Evolutionary conservation across 2,113 vertebrate genomes (phyloP).

Genomic region (Sapayoa aenigma): DNA sequence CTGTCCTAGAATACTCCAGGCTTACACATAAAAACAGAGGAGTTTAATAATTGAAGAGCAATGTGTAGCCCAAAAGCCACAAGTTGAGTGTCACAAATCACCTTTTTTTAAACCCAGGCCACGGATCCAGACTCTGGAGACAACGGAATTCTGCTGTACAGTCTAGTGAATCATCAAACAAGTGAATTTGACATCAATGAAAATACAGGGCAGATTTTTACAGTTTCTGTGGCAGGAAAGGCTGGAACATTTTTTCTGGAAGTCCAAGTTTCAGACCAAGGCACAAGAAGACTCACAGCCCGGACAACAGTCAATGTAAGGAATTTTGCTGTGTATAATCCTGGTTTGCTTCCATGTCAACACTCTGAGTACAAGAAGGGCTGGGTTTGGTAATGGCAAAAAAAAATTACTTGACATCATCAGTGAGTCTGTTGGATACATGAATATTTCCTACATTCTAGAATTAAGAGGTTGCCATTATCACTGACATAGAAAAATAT

Average conservation of each 20-base stretch:
- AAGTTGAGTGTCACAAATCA: not conserved
- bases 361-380: not conserved
- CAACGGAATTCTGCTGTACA: slow-evolving; percentile 66
- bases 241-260: not conserved
- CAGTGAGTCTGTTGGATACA: no score
- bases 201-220: slow-evolving; percentile 73
- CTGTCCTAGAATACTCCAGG: not conserved
- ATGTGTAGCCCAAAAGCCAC: not conserved
- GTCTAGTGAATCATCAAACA: not conserved
- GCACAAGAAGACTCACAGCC: slow-evolving; percentile 39
- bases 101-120: slow-evolving; percentile 59
- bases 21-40: not conserved
- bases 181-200: slow-evolving; percentile 66
- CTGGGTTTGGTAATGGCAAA: not conserved
- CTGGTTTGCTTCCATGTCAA: not conserved
- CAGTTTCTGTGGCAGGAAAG: slow-evolving; percentile 60
- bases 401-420: not conserved
- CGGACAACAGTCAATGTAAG: slow-evolving; percentile 66
- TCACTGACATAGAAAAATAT: not conserved
- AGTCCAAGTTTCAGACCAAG: slow-evolving; percentile 69
- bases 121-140: slow-evolving; percentile 71
- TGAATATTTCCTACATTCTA: not conserved
- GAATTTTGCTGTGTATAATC: not conserved
- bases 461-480: not conserved
- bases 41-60: not conserved